Evolutionary conservation across 2,113 vertebrate genomes (phyloP).

Genomic region (Ciconia stormi): DNA sequence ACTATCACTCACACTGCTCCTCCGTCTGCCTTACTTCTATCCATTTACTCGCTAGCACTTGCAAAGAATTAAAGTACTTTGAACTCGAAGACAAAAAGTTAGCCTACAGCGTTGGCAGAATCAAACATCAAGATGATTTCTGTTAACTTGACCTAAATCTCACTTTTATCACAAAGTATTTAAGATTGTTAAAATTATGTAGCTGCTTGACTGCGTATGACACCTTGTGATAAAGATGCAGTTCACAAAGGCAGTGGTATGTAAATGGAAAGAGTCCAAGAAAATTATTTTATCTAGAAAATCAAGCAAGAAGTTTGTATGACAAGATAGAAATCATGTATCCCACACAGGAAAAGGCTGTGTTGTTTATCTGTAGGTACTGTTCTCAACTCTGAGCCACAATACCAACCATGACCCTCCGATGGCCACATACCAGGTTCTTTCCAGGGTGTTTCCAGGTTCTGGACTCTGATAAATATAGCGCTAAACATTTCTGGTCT

Average conservation of each 20-base stretch:
- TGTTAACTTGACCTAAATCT: not conserved
- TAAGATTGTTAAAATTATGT: not conserved
- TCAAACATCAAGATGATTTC: not conserved
- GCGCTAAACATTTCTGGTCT: not conserved
- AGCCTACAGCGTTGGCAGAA: not conserved
- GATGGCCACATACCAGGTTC: not conserved
- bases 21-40: not conserved
- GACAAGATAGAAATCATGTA: not conserved
- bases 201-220: not conserved
- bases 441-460: not conserved
- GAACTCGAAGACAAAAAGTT: not conserved
- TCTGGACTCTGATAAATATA: not conserved
- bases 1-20: rapidly evolving
- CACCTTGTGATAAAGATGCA: not conserved
- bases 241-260: not conserved
- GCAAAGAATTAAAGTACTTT: not conserved
- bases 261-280: not conserved
- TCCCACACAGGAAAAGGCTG: not conserved
- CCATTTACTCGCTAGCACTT: not conserved
- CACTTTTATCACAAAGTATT: not conserved
- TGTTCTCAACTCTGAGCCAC: not conserved
- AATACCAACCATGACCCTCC: not conserved
- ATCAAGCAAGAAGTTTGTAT: not conserved
- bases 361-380: not conserved
- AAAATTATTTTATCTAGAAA: not conserved